Percentiles rank a stretch among this genome's conserved stretches.
Conservation (phyloP, 1,140 invertebrate species). For the Bombus waltoni region DNA sequence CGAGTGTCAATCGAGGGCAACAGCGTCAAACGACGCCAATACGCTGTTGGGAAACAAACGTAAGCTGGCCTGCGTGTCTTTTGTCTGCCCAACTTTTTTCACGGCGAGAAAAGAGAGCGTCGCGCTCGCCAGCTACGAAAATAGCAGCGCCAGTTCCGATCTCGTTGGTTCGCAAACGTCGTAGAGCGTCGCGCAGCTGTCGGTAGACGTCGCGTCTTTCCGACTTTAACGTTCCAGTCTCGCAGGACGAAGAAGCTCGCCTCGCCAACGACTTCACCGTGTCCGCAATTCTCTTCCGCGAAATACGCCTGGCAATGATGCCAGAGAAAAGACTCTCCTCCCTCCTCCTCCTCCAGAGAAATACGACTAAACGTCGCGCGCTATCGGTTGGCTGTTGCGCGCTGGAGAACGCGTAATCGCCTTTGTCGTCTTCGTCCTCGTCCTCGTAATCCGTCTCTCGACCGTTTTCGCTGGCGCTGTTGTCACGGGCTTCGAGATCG, state of each 20-base stretch:
- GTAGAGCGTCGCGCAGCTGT: conserved; percentile 25
- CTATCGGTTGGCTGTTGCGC: neutral
- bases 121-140: conserved; percentile 10
- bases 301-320: neutral
- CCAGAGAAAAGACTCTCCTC: too few relatives aligned
- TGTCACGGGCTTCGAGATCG: too few relatives aligned
- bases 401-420: too few relatives aligned
- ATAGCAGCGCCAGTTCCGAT: neutral
- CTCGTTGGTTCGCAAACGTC: conserved; percentile 12
- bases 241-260: too few relatives aligned
- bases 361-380: neutral
- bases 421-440: too few relatives aligned
- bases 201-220: neutral
- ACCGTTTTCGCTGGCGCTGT: too few relatives aligned
- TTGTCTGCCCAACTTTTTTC: conserved; percentile 27
- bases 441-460: too few relatives aligned
- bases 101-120: neutral
- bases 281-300: neutral
- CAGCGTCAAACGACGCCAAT: conserved; percentile 79
- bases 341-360: too few relatives aligned
- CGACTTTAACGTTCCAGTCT: too few relatives aligned
- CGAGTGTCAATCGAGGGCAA: conserved; percentile 80
- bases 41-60: conserved; percentile 81
- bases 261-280: too few relatives aligned
- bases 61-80: conserved; percentile 49